Conservation (phyloP, 2,888 invertebrate genomes). For the Caenorhabditis doughertyi region DNA sequence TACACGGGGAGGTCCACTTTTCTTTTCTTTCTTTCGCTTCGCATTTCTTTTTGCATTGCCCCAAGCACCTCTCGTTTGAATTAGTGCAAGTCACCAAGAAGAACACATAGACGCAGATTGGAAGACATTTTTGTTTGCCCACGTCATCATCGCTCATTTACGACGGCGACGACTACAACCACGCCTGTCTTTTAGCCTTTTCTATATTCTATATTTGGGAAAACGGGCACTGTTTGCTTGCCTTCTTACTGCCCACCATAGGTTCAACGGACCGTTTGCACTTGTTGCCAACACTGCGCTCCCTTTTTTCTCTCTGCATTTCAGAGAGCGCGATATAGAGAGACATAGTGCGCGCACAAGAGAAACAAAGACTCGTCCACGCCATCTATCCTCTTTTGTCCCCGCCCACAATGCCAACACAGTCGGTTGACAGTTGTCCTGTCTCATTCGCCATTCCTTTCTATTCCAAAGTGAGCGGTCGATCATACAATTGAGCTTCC, state of each 20-base stretch:
- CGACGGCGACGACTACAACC: slow-evolving; percentile 22
- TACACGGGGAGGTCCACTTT: slow-evolving; percentile 21
- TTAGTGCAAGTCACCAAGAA: slow-evolving; percentile 42
- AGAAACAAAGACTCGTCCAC: slow-evolving; percentile 31
- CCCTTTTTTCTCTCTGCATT: slow-evolving; percentile 4
- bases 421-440: slow-evolving; percentile 45
- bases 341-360: slow-evolving; percentile 11
- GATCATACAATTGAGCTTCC: slow-evolving; percentile 44
- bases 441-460: slow-evolving; percentile 39
- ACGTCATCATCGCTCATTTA: slow-evolving; percentile 55
- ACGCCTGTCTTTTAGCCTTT: neutral
- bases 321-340: slow-evolving; percentile 17
- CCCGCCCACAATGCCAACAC: slow-evolving; percentile 52
- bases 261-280: slow-evolving; percentile 32
- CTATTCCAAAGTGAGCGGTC: slow-evolving; percentile 52
- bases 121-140: slow-evolving; percentile 46
- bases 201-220: slow-evolving; percentile 14
- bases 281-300: slow-evolving; percentile 33
- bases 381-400: slow-evolving; percentile 34
- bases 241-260: neutral
- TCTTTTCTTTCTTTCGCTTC: slow-evolving; percentile 2
- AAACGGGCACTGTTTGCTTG: slow-evolving; percentile 36
- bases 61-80: slow-evolving; percentile 33
- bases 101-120: slow-evolving; percentile 29
- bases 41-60: slow-evolving; percentile 14